Conservation (phyloP, 2,888 invertebrate species). For the Galeruca laticollis region DNA sequence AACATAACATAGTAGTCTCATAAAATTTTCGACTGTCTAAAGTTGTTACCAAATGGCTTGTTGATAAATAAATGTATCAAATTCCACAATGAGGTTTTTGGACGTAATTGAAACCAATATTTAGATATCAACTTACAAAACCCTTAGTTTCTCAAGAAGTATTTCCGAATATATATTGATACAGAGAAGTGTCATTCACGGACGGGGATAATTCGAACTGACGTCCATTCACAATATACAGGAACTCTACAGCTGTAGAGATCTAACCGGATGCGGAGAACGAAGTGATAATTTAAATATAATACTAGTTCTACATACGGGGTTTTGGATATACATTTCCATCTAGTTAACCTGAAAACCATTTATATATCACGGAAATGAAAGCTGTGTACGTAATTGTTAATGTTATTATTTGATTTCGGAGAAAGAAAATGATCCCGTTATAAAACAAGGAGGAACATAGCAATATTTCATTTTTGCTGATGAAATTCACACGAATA, state of each 20-base stretch:
- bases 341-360: too few relatives aligned
- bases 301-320: background rate
- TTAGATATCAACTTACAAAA: background rate
- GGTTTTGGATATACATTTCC: too few relatives aligned
- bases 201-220: background rate
- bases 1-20: background rate
- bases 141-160: background rate
- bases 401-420: too few relatives aligned
- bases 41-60: background rate
- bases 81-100: background rate
- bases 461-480: too few relatives aligned
- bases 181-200: background rate
- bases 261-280: background rate
- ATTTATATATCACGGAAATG: too few relatives aligned
- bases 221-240: background rate
- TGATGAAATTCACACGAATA: too few relatives aligned
- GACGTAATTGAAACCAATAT: background rate
- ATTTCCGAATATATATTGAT: background rate
- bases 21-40: background rate
- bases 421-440: too few relatives aligned
- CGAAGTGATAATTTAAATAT: background rate
- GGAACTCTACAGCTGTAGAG: background rate
- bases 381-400: too few relatives aligned
- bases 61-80: background rate
- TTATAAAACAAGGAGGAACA: too few relatives aligned